Evolutionary conservation across 2,797 vertebrate genomes (phyloP), one percentile per base, ranked within the genome.

Genomic region (Sylvilagus floridanus): DNA sequence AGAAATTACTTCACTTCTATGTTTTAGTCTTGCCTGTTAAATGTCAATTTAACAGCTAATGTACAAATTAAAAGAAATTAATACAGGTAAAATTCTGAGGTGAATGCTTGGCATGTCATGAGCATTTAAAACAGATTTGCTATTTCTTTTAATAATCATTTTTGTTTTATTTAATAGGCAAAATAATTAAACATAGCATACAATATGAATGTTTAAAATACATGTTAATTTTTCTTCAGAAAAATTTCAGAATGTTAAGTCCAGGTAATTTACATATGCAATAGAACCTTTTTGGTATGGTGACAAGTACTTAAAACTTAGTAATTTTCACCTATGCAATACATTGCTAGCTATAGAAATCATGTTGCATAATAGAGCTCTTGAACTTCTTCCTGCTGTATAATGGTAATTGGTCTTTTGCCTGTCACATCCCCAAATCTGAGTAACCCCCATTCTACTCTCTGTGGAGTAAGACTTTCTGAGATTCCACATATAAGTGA

Each of bases 61-160:
- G 3, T 66, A 89, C 81, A 63, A 81, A 77, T 71, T 87, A 72
- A 87, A 83, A 83, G 9, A 42, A 88, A 50, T 77, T 60, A 92
- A 81, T 54, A 68, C 4, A 82, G 21, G 7, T 63, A 32, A 77
- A 84, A 0, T 92, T 65, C 50, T 54, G 50, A 87, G 30, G 87
- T 84, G 13, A 52, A 66, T 66, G 22, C 0, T 9, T 69, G 28
- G 4, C 19, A 89, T 32, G 28, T 50, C 75, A 65, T 42, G 65
- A 84, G 28, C 26, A 60, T 82, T 69, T 57, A 62, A 35, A 84
- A 78, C 21, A 1, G 3, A 82, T 30, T 63, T 63, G 5, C 4
- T 69, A 37, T 37, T 13, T 54, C 19, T 71, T 57, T 21, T 21
- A 22, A 54, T 21, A 28, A 65, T 54, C 4, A 19, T 24, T 37